Percentiles rank a stretch among this genome's conserved stretches.
These are phyloP conservation scores for Nomada hirtipes DNA, from an alignment of 2,888 invertebrate genomes.

Conservation along the genomic window DNA sequence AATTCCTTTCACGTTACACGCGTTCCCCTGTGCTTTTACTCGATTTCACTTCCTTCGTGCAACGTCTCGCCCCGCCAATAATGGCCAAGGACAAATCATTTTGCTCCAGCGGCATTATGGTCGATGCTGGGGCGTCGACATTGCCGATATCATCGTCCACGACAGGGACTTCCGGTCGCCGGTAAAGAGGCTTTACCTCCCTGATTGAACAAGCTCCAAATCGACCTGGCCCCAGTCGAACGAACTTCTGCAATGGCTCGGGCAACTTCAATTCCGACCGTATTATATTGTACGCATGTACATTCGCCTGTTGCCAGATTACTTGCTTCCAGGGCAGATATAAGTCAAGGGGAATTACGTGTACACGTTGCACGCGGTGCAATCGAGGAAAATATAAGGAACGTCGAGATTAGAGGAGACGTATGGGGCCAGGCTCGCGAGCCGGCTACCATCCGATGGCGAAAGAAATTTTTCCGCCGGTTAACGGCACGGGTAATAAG, in stretches of 20 bases:
- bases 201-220: slow-evolving; percentile 65
- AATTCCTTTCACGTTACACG: slow-evolving; percentile 65
- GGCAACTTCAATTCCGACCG: slow-evolving; percentile 59
- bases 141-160: slow-evolving; percentile 61
- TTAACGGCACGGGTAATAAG: slow-evolving; percentile 26
- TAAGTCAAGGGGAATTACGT: slow-evolving; percentile 54
- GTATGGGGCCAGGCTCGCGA: slow-evolving; percentile 20
- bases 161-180: slow-evolving; percentile 46
- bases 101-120: slow-evolving; percentile 66
- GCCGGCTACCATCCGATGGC: slow-evolving; percentile 23
- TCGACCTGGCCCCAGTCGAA: slow-evolving; percentile 46
- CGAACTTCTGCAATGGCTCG: slow-evolving; percentile 37
- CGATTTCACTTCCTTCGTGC: slow-evolving; percentile 70
- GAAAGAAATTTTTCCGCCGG: slow-evolving; percentile 42
- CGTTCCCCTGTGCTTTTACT: slow-evolving; percentile 72
- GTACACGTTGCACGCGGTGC: slow-evolving; percentile 10
- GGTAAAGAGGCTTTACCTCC: slow-evolving; percentile 68
- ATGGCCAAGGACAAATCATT: slow-evolving; percentile 75
- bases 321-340: slow-evolving; percentile 34
- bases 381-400: slow-evolving; percentile 58
- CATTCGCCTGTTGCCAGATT: slow-evolving; percentile 59
- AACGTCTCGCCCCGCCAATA: slow-evolving; percentile 58
- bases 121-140: slow-evolving; percentile 47
- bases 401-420: slow-evolving; percentile 47
- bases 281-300: slow-evolving; percentile 24